Evolutionary conservation across 2,797 vertebrate genomes (phyloP).

Genomic region (Xenops minutus): DNA sequence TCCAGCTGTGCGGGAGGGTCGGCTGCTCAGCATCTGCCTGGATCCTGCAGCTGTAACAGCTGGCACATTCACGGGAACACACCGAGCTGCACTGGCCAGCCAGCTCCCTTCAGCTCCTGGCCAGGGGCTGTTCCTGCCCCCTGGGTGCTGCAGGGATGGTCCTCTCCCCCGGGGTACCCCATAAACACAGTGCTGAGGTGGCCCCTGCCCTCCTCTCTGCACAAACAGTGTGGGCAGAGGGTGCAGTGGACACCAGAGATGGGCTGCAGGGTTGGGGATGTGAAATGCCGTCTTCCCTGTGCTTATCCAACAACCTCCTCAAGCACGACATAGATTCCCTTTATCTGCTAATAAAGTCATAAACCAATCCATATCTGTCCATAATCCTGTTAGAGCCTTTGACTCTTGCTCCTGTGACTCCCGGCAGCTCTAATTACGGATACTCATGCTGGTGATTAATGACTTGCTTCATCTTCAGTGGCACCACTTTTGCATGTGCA

Average conservation of each 20-base stretch:
- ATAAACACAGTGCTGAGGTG: background rate
- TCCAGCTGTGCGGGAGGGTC: background rate
- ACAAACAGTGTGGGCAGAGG: fast-evolving
- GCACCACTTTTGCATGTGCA: conserved; percentile 8
- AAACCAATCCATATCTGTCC: conserved; percentile 39
- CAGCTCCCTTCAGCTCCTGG: background rate
- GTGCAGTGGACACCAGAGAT: fast-evolving
- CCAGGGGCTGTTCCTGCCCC: background rate
- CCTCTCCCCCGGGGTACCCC: background rate
- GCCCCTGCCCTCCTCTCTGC: background rate
- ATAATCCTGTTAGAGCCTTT: conserved; percentile 57
- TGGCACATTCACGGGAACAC: background rate
- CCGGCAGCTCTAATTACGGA: background rate
- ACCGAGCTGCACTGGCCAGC: background rate
- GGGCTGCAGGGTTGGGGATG: fast-evolving
- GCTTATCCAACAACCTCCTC: background rate
- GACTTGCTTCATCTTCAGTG: conserved; percentile 12
- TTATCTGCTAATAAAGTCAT: conserved; percentile 16
- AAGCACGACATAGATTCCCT: background rate
- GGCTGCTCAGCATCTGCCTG: background rate
- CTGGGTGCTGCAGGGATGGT: background rate
- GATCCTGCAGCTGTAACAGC: background rate
- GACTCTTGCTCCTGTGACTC: conserved; percentile 49
- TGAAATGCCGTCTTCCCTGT: background rate
- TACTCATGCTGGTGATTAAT: conserved; percentile 33